Conservation (phyloP, 2,797 vertebrate genomes). For the Aldrovandia affinis region DNA sequence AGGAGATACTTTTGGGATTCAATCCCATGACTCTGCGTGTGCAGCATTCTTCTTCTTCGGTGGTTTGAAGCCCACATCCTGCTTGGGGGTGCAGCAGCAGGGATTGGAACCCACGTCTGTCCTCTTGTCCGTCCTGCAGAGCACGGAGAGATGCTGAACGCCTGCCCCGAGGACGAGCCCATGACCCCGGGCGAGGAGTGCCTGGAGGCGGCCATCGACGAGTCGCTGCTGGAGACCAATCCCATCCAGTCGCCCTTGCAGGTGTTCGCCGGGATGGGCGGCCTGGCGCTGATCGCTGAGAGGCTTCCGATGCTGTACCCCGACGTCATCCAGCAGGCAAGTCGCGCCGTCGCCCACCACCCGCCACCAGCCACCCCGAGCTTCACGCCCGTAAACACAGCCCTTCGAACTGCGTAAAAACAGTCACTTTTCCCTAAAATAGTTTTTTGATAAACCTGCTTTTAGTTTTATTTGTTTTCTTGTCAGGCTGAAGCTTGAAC, state of each 20-base stretch:
- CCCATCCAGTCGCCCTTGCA: constrained; percentile 97
- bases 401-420: not conserved
- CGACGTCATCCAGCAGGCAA: constrained; percentile 97
- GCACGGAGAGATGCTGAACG: constrained; percentile 87
- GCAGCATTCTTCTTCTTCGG: not conserved
- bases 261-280: constrained; percentile 98
- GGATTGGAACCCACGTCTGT: not conserved
- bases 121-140: constrained; percentile 63
- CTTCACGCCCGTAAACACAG: not conserved
- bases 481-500: no score
- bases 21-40: not conserved
- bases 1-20: not conserved
- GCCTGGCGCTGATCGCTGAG: constrained; percentile 95
- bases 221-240: constrained; percentile 90
- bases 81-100: no score
- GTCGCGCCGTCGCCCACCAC: constrained; percentile 35
- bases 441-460: no score
- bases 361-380: not conserved
- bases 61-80: no score
- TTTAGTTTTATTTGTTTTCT: no score
- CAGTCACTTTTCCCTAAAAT: no score
- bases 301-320: constrained; percentile 97
- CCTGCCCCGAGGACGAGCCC: constrained; percentile 90
- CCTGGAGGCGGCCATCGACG: constrained; percentile 87
- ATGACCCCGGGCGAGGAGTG: constrained; percentile 89